Percentiles rank a stretch among this genome's conserved stretches.
These are phyloP conservation scores for Pterocles gutturalis DNA, from an alignment of 2,113 vertebrate species.

Conservation along the genomic window DNA sequence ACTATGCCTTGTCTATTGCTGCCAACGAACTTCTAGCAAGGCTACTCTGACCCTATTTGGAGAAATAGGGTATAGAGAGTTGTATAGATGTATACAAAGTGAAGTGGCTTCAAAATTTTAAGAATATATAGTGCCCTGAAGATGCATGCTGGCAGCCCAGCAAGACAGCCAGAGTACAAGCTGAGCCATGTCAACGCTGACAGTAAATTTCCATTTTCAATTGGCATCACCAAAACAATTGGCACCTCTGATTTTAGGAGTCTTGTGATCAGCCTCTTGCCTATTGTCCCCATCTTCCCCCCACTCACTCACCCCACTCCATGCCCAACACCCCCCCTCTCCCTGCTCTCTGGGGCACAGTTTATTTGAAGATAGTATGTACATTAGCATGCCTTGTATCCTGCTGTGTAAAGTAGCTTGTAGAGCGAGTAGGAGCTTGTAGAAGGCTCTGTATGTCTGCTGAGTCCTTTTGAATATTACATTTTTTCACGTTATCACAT, in stretches of 20 bases:
- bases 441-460: neutral
- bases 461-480: accelerated
- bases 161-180: neutral
- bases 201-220: accelerated
- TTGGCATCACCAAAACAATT: neutral
- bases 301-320: neutral
- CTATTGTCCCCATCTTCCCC: accelerated
- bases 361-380: neutral
- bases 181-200: accelerated
- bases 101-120: neutral
- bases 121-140: neutral
- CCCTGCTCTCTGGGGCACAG: neutral
- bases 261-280: neutral
- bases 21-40: neutral
- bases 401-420: neutral
- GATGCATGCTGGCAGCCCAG: neutral
- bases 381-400: neutral
- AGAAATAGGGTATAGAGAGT: neutral
- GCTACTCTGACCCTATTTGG: neutral
- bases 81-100: neutral
- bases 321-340: neutral
- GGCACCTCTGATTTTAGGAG: neutral
- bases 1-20: neutral
- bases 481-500: neutral
- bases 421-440: neutral